Base-by-base conservation (phyloP, 2,888 invertebrate genomes). In the Drosophila paranaensis region DNA sequence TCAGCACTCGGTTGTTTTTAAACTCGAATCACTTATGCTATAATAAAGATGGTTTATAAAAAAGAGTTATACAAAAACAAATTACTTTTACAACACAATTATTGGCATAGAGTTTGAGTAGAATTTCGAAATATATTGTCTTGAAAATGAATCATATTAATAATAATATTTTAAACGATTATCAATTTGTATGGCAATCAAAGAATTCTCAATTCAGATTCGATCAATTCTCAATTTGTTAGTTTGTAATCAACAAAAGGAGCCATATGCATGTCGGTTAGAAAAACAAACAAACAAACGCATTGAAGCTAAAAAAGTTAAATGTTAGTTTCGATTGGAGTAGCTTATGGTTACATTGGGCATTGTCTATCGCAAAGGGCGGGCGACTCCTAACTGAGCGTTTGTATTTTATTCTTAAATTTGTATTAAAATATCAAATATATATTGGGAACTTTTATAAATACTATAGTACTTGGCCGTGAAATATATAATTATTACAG, bases 221-320 rank as follows among this genome's bases (percentile, higher is more conserved):
- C n/a, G 35, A 11, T 62, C 14, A 37, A 63, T 20, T 66, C 50
- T 58, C 58, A 55, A 67, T 70, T 70, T 70, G 71, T 89, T 84
- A 88, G 87, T 89, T 86, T 86, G 86, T 89, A 86, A 89, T 89
- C 79, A 75, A 86, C 86, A 89, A 88, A 89, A 89, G 86, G 86
- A 86, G 90, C 90, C 86, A 72, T 68, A 13, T 63, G 63, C 60
- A 79, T 40, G 50, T 57, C 16, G 16, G 16, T 65, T 61, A 39
- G 30, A 54, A 30, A 13, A 45, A 45, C 45, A 37, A 63, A 63
- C 33, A 37, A 63, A 63, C 27, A 35, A 54, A 51, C 20, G 40
- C 25, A 11, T 43, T 40, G 33, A 46, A 57, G 62, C 48, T 46
- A 42, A 8, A 20, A 33, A 8, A 35, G 16, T 50, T 50, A 35